These are phyloP conservation scores for Salarias fasciatus DNA, from an alignment of 2,797 vertebrate species.

Conservation along the genomic window DNA sequence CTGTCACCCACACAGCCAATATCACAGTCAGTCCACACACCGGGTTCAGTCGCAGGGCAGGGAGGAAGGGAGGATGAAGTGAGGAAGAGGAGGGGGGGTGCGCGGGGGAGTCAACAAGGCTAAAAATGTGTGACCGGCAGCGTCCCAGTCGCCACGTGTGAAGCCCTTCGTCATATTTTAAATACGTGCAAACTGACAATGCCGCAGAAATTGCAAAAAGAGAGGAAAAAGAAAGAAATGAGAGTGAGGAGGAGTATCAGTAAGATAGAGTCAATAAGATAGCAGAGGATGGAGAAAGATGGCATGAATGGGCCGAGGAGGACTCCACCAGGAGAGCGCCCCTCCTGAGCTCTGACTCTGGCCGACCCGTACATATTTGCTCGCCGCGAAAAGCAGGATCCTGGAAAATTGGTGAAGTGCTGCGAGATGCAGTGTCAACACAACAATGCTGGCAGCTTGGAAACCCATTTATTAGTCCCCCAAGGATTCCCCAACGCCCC, in stretches of 20 bases:
- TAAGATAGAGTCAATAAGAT: no score
- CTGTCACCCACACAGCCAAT: slow-evolving; percentile 77
- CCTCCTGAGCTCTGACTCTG: slow-evolving; percentile 31
- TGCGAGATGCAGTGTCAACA: slow-evolving; percentile 61
- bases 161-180: not conserved
- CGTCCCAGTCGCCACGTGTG: slow-evolving; percentile 35
- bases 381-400: slow-evolving; percentile 35
- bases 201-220: no score
- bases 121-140: slow-evolving; percentile 36
- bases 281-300: no score
- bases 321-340: slow-evolving; percentile 35
- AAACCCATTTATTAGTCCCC: slow-evolving; percentile 65
- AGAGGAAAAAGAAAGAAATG: no score
- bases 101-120: slow-evolving; percentile 43
- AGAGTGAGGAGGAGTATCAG: not conserved
- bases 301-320: slow-evolving; percentile 5
- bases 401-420: slow-evolving; percentile 51
- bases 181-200: no score
- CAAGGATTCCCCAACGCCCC: slow-evolving; percentile 48
- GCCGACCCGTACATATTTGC: slow-evolving; percentile 18
- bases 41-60: slow-evolving; percentile 74
- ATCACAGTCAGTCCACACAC: slow-evolving; percentile 72
- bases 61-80: slow-evolving; percentile 35
- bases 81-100: slow-evolving; percentile 35
- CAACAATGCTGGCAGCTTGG: slow-evolving; percentile 53